Evolutionary conservation across 2,797 vertebrate species (phyloP).

Genomic region (Sebastes taczanowskii): DNA sequence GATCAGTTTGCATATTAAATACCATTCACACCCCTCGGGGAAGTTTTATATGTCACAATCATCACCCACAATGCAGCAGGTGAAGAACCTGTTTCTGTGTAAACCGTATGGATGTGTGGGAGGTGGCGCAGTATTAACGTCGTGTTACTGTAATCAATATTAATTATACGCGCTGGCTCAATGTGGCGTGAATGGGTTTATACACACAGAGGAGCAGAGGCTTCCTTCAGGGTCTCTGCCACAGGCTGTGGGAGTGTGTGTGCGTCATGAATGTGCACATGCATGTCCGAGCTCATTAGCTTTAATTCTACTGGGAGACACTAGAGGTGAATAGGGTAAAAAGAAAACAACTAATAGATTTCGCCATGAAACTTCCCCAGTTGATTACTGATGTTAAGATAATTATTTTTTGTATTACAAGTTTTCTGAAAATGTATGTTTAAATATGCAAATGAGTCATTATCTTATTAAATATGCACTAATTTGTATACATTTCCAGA

Average conservation of each 20-base stretch:
- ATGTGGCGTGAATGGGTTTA: constrained; percentile 15
- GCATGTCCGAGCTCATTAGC: neutral
- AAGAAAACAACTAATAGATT: neutral
- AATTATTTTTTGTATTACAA: neutral
- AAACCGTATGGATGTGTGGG: constrained; percentile 49
- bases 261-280: neutral
- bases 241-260: neutral
- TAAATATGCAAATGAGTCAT: neutral
- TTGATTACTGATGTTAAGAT: rapidly evolving
- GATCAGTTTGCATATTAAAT: constrained; percentile 33
- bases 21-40: constrained; percentile 1
- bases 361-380: neutral
- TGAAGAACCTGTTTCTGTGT: constrained; percentile 35
- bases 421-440: no score
- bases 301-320: no score
- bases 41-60: constrained; percentile 8
- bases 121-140: constrained; percentile 25
- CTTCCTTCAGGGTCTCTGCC: neutral
- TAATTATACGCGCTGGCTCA: constrained; percentile 57
- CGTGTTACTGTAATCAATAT: constrained; percentile 64
- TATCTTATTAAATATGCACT: neutral
- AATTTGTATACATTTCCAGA: no score
- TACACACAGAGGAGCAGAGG: neutral
- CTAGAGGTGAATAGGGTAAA: no score
- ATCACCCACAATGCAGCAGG: constrained; percentile 46